Conservation (phyloP, 2,113 vertebrate genomes). For the Chlamydotis undulata region DNA sequence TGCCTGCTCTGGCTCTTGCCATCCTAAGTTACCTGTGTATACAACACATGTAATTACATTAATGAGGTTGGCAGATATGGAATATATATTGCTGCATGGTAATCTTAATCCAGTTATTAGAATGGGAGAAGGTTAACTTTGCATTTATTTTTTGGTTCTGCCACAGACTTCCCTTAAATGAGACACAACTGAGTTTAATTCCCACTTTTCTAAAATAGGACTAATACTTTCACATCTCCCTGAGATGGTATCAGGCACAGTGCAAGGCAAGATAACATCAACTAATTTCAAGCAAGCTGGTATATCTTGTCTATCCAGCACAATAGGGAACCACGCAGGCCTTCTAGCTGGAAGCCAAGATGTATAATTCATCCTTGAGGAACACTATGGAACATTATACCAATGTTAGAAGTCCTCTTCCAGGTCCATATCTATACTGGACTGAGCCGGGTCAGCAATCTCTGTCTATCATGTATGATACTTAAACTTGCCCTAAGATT, state of each 20-base stretch:
- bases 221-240: background rate
- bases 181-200: background rate
- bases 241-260: background rate
- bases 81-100: background rate
- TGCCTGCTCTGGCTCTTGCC: background rate
- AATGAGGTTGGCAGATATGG: background rate
- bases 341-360: background rate
- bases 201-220: background rate
- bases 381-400: background rate
- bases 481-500: background rate
- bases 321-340: background rate
- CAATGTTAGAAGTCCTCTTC: background rate
- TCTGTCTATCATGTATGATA: background rate
- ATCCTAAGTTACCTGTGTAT: background rate
- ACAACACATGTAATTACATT: background rate
- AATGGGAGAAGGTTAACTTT: background rate
- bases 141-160: constrained; percentile 1
- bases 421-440: background rate
- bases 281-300: constrained; percentile 5
- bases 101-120: background rate
- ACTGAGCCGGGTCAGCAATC: background rate
- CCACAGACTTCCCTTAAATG: background rate
- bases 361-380: background rate
- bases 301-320: background rate
- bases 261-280: background rate